These are phyloP conservation scores for Emberiza fucata DNA, from an alignment of 2,113 vertebrate species.

Conservation along the genomic window DNA sequence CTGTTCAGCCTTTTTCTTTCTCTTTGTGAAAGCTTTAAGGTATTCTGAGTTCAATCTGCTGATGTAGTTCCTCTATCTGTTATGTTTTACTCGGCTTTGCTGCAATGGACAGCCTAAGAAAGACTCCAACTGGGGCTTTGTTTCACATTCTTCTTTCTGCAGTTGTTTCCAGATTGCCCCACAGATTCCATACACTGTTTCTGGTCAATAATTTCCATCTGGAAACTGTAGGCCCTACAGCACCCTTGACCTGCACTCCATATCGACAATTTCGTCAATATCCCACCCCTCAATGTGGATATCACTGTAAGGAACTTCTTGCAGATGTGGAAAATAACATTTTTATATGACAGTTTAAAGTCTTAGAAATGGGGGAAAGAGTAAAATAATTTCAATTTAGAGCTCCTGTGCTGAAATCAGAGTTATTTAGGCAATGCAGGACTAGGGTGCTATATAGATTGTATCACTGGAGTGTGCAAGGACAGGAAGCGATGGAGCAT, in stretches of 20 bases:
- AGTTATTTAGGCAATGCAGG: neutral
- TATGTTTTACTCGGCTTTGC: neutral
- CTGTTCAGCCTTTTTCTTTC: neutral
- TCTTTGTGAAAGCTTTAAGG: neutral
- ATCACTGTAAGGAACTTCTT: neutral
- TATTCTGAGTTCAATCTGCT: neutral
- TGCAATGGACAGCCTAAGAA: neutral
- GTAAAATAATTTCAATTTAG: neutral
- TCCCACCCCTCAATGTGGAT: fast-evolving
- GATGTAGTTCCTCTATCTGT: neutral
- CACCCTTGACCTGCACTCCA: neutral
- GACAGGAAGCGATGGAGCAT: neutral
- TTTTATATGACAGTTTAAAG: neutral
- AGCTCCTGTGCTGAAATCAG: neutral
- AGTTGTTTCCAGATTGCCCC: neutral
- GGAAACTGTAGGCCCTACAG: neutral
- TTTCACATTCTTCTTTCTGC: neutral
- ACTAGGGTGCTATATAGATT: neutral
- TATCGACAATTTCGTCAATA: neutral
- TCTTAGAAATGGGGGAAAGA: neutral
- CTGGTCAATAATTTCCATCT: neutral
- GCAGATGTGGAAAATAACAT: neutral
- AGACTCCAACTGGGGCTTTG: neutral
- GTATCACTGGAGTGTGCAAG: neutral
- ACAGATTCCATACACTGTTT: neutral